A percentile compares a stretch with the other conserved stretches of the same genome.
phyloP scores from a whole-genome alignment of 2,797 vertebrate genomes.

The Enteromius trimaculatus region DNA sequence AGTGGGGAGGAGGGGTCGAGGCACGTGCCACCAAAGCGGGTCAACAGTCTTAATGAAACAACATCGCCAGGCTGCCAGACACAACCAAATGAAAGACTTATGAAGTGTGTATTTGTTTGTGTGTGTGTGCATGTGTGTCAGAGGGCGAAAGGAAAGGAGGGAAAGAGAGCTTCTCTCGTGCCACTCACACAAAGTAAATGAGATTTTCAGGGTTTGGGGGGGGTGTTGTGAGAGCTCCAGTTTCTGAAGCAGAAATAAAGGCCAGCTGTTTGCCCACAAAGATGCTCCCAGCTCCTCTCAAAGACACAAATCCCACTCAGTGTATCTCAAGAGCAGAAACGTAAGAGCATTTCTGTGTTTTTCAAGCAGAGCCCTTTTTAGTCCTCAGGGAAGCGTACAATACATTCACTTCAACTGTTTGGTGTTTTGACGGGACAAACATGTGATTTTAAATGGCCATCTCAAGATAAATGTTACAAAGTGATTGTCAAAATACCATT shows the following conservation, averaged over 20 bases:
- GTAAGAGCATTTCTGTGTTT: slow-evolving; percentile 1
- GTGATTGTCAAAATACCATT: slow-evolving; percentile 15
- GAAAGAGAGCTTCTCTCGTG: neutral
- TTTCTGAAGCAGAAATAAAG: slow-evolving; percentile 32
- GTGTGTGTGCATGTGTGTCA: neutral
- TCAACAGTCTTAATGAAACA: slow-evolving; percentile 66
- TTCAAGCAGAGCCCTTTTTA: neutral
- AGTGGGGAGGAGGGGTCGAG: neutral
- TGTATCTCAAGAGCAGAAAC: neutral
- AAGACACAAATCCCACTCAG: neutral
- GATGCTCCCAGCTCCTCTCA: neutral
- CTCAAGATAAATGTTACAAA: neutral
- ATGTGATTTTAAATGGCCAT: neutral
- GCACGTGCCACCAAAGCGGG: slow-evolving; percentile 69
- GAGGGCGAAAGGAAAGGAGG: neutral
- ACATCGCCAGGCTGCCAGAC: slow-evolving; percentile 57
- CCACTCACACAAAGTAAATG: slow-evolving; percentile 7
- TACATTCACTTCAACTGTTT: neutral
- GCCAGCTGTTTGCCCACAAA: slow-evolving; percentile 2
- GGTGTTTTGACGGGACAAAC: slow-evolving; percentile 1
- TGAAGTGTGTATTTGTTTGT: slow-evolving; percentile 11
- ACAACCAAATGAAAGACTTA: slow-evolving; percentile 51
- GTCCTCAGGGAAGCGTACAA: neutral
- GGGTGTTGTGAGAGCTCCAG: neutral
- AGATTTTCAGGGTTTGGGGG: neutral